Percentiles rank a stretch among this genome's conserved stretches.
Evolutionary conservation across 1,140 invertebrate species (phyloP).

Genomic region (Sitobion miscanthi): DNA sequence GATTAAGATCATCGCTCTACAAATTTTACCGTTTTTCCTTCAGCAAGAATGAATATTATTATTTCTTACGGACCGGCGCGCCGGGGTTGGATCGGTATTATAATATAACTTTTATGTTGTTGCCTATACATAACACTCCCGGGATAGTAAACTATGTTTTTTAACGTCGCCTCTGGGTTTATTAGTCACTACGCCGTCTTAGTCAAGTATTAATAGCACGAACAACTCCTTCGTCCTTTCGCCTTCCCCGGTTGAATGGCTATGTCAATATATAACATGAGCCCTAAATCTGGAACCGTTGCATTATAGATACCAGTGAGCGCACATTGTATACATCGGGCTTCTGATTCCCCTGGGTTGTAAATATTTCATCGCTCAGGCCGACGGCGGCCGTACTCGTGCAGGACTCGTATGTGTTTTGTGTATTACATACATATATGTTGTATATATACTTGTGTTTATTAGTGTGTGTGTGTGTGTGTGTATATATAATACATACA

Average conservation of each 20-base stretch:
- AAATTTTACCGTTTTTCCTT: neutral
- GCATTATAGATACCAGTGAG: constrained; percentile 43
- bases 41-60: neutral
- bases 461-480: neutral
- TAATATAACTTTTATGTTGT: neutral
- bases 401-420: neutral
- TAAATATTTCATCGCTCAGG: constrained; percentile 53
- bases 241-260: constrained; percentile 20
- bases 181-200: constrained; percentile 39
- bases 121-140: neutral
- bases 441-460: neutral
- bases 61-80: neutral
- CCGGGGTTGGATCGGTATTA: neutral
- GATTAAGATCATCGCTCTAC: neutral
- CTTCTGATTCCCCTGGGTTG: constrained; percentile 37
- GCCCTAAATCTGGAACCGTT: constrained; percentile 52
- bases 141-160: neutral
- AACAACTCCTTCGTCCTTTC: constrained; percentile 28
- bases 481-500: neutral
- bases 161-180: constrained; percentile 24
- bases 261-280: constrained; percentile 37
- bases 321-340: neutral
- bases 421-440: neutral
- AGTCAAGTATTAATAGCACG: constrained; percentile 51
- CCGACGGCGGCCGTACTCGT: neutral